Conservation (phyloP, 2,797 vertebrate genomes). For the Babyrousa celebensis region DNA sequence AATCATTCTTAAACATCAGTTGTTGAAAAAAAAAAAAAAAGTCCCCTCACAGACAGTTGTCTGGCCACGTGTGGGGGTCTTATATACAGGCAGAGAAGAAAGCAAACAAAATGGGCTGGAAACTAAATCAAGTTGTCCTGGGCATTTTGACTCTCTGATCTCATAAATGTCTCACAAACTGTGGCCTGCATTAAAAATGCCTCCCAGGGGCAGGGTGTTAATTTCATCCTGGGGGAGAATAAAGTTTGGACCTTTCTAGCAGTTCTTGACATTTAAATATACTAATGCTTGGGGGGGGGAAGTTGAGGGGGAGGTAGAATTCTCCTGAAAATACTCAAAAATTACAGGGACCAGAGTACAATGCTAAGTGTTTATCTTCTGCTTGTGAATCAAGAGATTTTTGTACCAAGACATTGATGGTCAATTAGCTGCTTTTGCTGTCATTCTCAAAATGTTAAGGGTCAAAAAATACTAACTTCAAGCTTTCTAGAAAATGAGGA, state of each 20-base stretch:
- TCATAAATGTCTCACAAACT: conserved; percentile 2
- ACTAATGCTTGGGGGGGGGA: not conserved
- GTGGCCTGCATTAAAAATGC: not conserved
- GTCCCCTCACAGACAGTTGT: not conserved
- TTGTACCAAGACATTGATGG: not conserved
- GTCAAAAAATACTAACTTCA: conserved; percentile 30
- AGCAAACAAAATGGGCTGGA: not conserved
- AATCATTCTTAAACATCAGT: not conserved
- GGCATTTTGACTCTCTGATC: not conserved
- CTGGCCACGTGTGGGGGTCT: not conserved
- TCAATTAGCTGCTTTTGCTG: not conserved
- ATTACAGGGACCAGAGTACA: not conserved
- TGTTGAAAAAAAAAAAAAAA: not conserved
- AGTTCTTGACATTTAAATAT: conserved; percentile 2
- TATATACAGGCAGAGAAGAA: not conserved
- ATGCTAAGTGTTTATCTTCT: not conserved
- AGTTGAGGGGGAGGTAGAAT: too few species aligned
- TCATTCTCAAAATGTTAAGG: conserved; percentile 17
- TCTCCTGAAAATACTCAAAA: not conserved
- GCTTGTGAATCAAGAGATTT: not conserved
- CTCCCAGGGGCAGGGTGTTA: not conserved
- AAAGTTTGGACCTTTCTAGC: not conserved
- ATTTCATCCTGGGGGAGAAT: not conserved
- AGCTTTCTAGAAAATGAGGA: conserved; percentile 13
- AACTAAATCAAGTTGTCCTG: not conserved